A percentile compares a stretch with the other conserved stretches of the same genome.
Conservation (phyloP, 1,140 invertebrate species). For the Hyles vespertilio region DNA sequence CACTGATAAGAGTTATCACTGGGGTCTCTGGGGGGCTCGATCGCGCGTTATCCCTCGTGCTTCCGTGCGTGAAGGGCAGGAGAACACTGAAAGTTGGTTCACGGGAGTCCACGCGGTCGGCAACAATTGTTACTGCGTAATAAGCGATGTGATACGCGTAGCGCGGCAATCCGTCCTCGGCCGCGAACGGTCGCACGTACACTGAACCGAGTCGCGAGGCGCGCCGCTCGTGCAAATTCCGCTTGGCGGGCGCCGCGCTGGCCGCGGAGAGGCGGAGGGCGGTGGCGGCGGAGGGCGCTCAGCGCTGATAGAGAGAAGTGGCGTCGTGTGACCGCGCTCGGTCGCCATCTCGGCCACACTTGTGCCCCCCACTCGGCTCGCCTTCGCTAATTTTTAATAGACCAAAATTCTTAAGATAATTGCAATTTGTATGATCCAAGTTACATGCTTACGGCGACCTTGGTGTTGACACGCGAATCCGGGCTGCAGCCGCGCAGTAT, state of each 20-base stretch:
- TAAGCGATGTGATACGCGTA: slow-evolving; percentile 48
- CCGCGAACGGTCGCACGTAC: slow-evolving; percentile 65
- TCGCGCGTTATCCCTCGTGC: slow-evolving; percentile 12
- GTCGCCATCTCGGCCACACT: slow-evolving; percentile 43
- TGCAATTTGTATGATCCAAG: slow-evolving; percentile 7
- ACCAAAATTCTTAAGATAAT: slow-evolving; percentile 36
- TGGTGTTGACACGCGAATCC: slow-evolving; percentile 14
- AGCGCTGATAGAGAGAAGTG: slow-evolving; percentile 53
- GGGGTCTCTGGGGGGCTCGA: slow-evolving; percentile 17
- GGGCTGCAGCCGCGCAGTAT: not conserved
- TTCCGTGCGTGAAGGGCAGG: slow-evolving; percentile 1
- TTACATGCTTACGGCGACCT: slow-evolving; percentile 12
- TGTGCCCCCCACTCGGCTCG: slow-evolving; percentile 11
- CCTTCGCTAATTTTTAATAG: slow-evolving; percentile 22
- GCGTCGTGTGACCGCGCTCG: slow-evolving; percentile 54
- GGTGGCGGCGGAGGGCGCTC: slow-evolving; percentile 40
- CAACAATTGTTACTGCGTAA: slow-evolving; percentile 66
- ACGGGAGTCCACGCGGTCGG: slow-evolving; percentile 60
- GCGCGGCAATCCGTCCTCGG: slow-evolving; percentile 47
- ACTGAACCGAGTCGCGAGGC: slow-evolving; percentile 57
- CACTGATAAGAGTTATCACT: slow-evolving; percentile 63
- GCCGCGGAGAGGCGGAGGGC: slow-evolving; percentile 35
- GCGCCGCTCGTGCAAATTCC: slow-evolving; percentile 64
- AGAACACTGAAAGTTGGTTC: slow-evolving; percentile 25
- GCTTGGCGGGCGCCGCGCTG: slow-evolving; percentile 51